Percentiles rank a stretch among this genome's conserved stretches.
Conservation (phyloP, 2,888 invertebrate genomes). For the Corbicula japonica region DNA sequence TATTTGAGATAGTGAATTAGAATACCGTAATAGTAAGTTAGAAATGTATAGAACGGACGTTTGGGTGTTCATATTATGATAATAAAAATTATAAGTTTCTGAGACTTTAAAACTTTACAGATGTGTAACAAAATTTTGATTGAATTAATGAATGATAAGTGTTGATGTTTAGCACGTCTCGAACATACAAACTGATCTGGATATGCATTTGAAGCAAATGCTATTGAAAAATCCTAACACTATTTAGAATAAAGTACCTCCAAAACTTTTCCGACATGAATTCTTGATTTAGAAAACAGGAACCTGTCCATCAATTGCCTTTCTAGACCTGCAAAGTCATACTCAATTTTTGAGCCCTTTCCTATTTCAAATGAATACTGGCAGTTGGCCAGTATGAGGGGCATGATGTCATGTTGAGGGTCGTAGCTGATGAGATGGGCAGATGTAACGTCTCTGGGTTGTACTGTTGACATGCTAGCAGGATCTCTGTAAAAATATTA, state of each 20-base stretch:
- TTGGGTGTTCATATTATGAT: no score
- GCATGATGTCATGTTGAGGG: slow-evolving; percentile 74
- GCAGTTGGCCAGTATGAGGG: slow-evolving; percentile 76
- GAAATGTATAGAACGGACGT: no score
- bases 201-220: no score
- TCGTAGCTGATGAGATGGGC: slow-evolving; percentile 73
- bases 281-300: slow-evolving; percentile 66
- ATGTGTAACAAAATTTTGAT: no score
- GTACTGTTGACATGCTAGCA: slow-evolving; percentile 27
- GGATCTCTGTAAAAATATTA: not conserved
- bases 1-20: no score
- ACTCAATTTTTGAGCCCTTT: slow-evolving; percentile 69
- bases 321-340: slow-evolving; percentile 74
- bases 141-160: no score
- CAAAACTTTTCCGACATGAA: slow-evolving; percentile 49
- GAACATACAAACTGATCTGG: no score
- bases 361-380: slow-evolving; percentile 74
- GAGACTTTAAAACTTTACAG: no score
- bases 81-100: no score
- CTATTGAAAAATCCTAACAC: no score
- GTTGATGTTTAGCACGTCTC: no score
- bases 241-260: slow-evolving; percentile 46
- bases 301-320: slow-evolving; percentile 74
- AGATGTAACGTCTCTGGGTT: slow-evolving; percentile 60
- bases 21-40: no score